These are phyloP conservation scores for Bellardia pandia DNA, from an alignment of 2,888 invertebrate species.

Conservation along the genomic window DNA sequence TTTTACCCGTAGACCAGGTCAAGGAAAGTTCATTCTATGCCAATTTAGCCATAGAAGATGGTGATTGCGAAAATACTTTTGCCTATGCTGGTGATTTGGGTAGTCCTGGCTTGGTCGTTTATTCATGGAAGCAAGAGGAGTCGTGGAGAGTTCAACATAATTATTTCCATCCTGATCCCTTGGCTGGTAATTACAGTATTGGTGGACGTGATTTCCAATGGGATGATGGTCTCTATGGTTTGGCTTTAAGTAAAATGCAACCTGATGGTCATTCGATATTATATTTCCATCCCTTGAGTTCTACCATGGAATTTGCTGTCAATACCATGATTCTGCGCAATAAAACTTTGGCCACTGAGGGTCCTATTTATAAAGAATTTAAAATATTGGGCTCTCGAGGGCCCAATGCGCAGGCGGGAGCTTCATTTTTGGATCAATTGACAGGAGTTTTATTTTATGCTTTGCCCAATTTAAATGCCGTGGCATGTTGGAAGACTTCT, in stretches of 20 bases:
- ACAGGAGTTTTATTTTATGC: constrained; percentile 91
- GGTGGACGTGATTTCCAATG: constrained; percentile 89
- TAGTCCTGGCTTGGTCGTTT: constrained; percentile 89
- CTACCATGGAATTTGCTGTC: constrained; percentile 90
- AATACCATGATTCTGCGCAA: constrained; percentile 88
- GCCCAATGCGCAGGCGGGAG: constrained; percentile 89
- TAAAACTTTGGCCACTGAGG: constrained; percentile 84
- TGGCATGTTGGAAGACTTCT: constrained; percentile 91
- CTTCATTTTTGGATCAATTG: constrained; percentile 88
- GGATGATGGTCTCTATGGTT: constrained; percentile 91
- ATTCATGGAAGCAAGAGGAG: constrained; percentile 89
- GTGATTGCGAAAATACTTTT: constrained; percentile 89
- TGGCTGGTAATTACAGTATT: constrained; percentile 90
- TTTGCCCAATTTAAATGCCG: constrained; percentile 89
- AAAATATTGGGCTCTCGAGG: constrained; percentile 89
- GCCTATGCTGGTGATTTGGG: constrained; percentile 90
- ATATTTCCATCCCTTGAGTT: constrained; percentile 92
- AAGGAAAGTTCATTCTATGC: constrained; percentile 90
- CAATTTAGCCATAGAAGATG: constrained; percentile 91
- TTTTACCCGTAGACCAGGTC: constrained; percentile 87
- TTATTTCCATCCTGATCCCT: constrained; percentile 89
- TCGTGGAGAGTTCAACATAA: constrained; percentile 91
- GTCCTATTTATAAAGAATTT: constrained; percentile 87
- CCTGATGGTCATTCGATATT: constrained; percentile 88
- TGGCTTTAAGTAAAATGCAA: constrained; percentile 88